Conservation (phyloP, 37 sponge, comb jelly and placozoan genomes). For the Oscarella lobularis region DNA sequence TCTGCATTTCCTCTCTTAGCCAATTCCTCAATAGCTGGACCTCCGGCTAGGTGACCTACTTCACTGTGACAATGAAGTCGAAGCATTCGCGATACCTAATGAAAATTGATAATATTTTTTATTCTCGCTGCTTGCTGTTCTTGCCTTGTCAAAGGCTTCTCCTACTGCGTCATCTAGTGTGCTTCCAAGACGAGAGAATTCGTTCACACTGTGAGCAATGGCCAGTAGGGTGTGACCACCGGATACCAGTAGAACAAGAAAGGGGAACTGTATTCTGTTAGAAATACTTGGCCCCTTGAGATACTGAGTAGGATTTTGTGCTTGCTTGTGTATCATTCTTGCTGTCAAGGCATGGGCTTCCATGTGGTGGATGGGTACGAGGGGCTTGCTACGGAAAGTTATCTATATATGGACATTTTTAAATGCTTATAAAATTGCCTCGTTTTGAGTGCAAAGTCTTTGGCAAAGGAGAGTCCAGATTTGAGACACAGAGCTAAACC, state of each 20-base stretch:
- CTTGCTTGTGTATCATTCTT: too few species aligned
- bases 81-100: conserved; percentile 16
- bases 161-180: too few species aligned
- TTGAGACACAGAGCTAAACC: conserved; percentile 44
- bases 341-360: conserved; percentile 73
- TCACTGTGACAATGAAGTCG: conserved; percentile 34
- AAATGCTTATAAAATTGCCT: too few species aligned
- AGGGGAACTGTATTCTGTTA: conserved; percentile 65
- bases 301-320: too few species aligned
- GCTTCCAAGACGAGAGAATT: too few species aligned
- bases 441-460: conserved; percentile 16
- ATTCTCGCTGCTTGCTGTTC: too few species aligned
- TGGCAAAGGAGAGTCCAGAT: conserved; percentile 37
- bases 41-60: conserved; percentile 33
- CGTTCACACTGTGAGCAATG: too few species aligned
- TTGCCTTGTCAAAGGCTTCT: too few species aligned
- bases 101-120: too few species aligned
- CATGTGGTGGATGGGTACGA: conserved; percentile 75
- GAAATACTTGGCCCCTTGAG: background rate
- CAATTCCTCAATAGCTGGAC: conserved; percentile 51
- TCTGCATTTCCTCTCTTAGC: conserved; percentile 33
- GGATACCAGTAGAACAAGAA: conserved; percentile 58
- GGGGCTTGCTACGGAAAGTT: conserved; percentile 45
- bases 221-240: conserved; percentile 72
- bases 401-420: too few species aligned